A percentile compares a stretch with the other conserved stretches of the same genome.
phyloP scores from a whole-genome alignment of 2,888 invertebrate species.

The Himalopsyche anomala region DNA sequence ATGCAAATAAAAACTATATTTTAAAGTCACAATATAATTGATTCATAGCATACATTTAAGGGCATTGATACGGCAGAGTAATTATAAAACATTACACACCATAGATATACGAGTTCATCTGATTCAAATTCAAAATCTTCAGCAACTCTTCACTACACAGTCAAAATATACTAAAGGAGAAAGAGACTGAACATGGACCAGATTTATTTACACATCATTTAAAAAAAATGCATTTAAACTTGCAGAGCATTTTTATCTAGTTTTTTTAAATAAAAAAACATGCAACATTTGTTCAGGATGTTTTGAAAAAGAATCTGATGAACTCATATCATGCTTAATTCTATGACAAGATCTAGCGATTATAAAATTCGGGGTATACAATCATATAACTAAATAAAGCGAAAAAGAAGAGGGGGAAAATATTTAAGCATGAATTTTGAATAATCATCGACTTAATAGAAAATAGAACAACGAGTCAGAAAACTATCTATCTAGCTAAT shows the following conservation, averaged over 20 bases:
- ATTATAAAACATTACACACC: constrained; percentile 8
- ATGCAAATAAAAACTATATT: constrained; percentile 19
- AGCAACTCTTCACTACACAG: too few relatives aligned
- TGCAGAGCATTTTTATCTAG: too few relatives aligned
- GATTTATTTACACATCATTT: too few relatives aligned
- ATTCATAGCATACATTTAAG: constrained; percentile 12
- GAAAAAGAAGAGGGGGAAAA: neutral
- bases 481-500: constrained; percentile 5
- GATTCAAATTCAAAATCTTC: too few relatives aligned
- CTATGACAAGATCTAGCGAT: neutral
- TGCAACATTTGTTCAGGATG: too few relatives aligned
- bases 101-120: neutral
- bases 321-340: neutral
- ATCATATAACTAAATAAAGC: neutral
- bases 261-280: too few relatives aligned
- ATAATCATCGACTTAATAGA: neutral
- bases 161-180: too few relatives aligned
- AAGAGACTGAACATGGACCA: too few relatives aligned
- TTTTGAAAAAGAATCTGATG: too few relatives aligned
- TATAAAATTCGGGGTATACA: neutral
- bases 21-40: neutral
- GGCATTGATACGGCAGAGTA: neutral
- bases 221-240: too few relatives aligned
- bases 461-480: neutral
- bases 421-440: constrained; percentile 17